phyloP scores from a whole-genome alignment of 2,888 invertebrate species.

The Malthinus seriepunctatus region DNA sequence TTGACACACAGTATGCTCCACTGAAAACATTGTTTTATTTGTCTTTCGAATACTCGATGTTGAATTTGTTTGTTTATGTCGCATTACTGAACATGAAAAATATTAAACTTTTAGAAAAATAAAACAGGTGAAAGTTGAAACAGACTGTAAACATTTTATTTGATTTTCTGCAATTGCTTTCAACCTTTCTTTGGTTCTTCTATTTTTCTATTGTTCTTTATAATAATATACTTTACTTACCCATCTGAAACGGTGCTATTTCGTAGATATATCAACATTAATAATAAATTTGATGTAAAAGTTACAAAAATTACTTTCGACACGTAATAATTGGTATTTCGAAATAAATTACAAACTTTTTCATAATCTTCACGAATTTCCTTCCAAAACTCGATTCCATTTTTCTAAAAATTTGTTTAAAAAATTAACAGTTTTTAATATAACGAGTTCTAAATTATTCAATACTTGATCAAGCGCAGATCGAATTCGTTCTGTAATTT shows the following conservation, averaged over 20 bases:
- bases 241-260: constrained; percentile 42
- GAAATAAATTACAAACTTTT: constrained; percentile 63
- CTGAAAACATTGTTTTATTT: too few relatives aligned
- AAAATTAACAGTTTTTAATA: too few relatives aligned
- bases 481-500: constrained; percentile 45
- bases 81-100: too few relatives aligned
- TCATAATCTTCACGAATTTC: constrained; percentile 66
- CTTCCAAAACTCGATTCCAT: constrained; percentile 66
- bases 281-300: constrained; percentile 71
- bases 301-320: constrained; percentile 68
- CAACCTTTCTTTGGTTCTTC: neutral
- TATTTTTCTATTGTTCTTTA: too few relatives aligned
- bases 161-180: too few relatives aligned
- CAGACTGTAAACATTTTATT: too few relatives aligned
- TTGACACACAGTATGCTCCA: too few relatives aligned
- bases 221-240: constrained; percentile 45
- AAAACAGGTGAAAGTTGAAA: too few relatives aligned
- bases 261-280: constrained; percentile 73
- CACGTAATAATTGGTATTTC: constrained; percentile 61
- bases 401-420: constrained; percentile 53
- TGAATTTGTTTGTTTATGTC: too few relatives aligned
- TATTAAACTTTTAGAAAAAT: too few relatives aligned
- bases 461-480: constrained; percentile 12
- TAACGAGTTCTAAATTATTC: too few relatives aligned
- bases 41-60: too few relatives aligned